Evolutionary conservation across 2,888 invertebrate species (phyloP).

Genomic region (Entomobrya multifasciata): DNA sequence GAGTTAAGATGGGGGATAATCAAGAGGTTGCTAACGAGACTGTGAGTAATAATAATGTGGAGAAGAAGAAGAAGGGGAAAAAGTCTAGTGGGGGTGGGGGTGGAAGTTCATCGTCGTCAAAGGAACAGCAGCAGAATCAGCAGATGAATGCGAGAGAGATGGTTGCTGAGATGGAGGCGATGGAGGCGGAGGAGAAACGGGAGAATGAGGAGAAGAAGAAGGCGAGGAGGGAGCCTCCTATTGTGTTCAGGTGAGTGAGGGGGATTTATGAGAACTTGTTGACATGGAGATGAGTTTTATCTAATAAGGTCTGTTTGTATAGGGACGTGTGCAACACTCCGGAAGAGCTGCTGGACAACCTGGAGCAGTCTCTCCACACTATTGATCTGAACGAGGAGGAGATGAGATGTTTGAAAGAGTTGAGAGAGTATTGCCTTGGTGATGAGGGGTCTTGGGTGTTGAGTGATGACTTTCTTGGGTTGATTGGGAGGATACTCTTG

Average conservation of each 20-base stretch:
- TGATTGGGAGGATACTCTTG: conserved; percentile 85
- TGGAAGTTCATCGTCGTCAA: conserved; percentile 17
- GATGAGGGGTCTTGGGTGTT: conserved; percentile 96
- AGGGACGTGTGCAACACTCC: conserved; percentile 80
- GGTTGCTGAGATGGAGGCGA: conserved; percentile 81
- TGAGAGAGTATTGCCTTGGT: conserved; percentile 92
- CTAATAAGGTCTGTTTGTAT: conserved; percentile 7
- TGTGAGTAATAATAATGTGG: conserved; percentile 45
- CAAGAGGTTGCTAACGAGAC: not conserved
- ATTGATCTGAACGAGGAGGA: conserved; percentile 89
- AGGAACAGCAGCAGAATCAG: conserved; percentile 31
- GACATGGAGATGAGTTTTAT: too few species aligned
- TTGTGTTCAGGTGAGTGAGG: conserved; percentile 84
- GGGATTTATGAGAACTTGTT: too few species aligned
- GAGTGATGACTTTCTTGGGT: conserved; percentile 91
- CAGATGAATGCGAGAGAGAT: not conserved
- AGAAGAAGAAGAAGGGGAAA: conserved; percentile 60
- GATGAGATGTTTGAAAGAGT: conserved; percentile 88
- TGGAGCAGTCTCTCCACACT: conserved; percentile 86
- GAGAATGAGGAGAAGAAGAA: conserved; percentile 87
- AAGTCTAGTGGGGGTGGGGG: not conserved
- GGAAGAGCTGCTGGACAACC: conserved; percentile 87
- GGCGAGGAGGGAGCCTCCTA: conserved; percentile 89
- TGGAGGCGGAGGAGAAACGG: conserved; percentile 85
- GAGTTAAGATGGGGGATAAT: conserved; percentile 15